Evolutionary conservation across 2,113 vertebrate species (phyloP).

Genomic region (Ginglymostoma cirratum): DNA sequence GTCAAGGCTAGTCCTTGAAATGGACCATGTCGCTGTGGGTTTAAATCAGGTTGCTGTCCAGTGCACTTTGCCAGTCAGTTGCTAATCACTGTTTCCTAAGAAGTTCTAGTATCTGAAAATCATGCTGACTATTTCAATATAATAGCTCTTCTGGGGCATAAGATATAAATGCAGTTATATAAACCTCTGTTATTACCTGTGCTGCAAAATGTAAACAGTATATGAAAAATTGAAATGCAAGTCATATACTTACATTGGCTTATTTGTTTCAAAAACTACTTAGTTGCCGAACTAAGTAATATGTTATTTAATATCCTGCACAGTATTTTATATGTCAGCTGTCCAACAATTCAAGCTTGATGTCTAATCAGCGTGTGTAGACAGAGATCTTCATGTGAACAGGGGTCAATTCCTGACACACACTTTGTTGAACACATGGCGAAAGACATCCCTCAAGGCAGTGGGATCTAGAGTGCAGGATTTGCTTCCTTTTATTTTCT

Average conservation of each 20-base stretch:
- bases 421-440: not conserved
- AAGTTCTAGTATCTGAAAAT: not conserved
- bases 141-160: not conserved
- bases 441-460: not conserved
- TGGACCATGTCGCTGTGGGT: not conserved
- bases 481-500: not conserved
- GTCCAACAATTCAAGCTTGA: not conserved
- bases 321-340: not conserved
- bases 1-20: too few species aligned
- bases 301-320: not conserved
- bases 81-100: not conserved
- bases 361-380: not conserved
- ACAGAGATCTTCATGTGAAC: not conserved
- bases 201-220: not conserved
- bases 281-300: not conserved
- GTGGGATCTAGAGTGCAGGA: not conserved
- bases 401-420: not conserved
- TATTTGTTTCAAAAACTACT: not conserved
- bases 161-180: not conserved
- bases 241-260: not conserved
- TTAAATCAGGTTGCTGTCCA: not conserved
- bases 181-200: not conserved
- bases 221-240: not conserved
- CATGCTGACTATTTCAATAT: not conserved
- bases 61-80: not conserved